Evolutionary conservation across 2,797 vertebrate species (phyloP).

Genomic region (Silurus lanzhouensis): DNA sequence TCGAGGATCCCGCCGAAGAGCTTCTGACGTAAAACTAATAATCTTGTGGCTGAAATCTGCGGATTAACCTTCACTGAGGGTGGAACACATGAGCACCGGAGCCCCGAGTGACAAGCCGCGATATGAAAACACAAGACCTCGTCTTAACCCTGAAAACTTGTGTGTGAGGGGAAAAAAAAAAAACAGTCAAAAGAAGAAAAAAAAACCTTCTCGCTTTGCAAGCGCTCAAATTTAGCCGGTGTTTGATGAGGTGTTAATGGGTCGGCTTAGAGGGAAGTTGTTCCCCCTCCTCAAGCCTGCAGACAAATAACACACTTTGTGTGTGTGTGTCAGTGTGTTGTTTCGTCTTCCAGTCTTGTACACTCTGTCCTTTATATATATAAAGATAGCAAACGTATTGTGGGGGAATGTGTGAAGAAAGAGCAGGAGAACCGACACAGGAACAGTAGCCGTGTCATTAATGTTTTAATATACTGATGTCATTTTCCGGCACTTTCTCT

Average conservation of each 20-base stretch:
- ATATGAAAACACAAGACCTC: slow-evolving; percentile 17
- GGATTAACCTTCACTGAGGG: slow-evolving; percentile 20
- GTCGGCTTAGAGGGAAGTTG: slow-evolving; percentile 9
- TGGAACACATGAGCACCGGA: not conserved
- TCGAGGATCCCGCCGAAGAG: not conserved
- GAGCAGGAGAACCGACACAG: slow-evolving; percentile 66
- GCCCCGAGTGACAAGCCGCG: not conserved
- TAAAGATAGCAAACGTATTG: slow-evolving; percentile 52
- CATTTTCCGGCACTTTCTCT: slow-evolving; percentile 55
- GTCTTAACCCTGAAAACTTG: slow-evolving; percentile 28
- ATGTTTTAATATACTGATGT: slow-evolving; percentile 70
- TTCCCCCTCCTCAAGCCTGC: not conserved
- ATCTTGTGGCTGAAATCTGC: not conserved
- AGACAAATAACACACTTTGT: not conserved
- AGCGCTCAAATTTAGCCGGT: not conserved
- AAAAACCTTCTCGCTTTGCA: not conserved
- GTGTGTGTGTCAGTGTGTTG: not conserved
- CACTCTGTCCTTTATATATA: slow-evolving; percentile 5
- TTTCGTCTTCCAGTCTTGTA: not conserved
- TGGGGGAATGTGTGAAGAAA: slow-evolving; percentile 52
- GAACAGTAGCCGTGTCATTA: slow-evolving; percentile 62
- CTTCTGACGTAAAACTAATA: not conserved
- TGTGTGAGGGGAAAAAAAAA: not conserved
- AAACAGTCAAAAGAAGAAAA: not conserved
- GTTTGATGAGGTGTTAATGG: slow-evolving; percentile 11